Evolutionary conservation across 2,888 invertebrate species (phyloP), one percentile per base, ranked within the genome.

Genomic region (Polietes domitor): DNA sequence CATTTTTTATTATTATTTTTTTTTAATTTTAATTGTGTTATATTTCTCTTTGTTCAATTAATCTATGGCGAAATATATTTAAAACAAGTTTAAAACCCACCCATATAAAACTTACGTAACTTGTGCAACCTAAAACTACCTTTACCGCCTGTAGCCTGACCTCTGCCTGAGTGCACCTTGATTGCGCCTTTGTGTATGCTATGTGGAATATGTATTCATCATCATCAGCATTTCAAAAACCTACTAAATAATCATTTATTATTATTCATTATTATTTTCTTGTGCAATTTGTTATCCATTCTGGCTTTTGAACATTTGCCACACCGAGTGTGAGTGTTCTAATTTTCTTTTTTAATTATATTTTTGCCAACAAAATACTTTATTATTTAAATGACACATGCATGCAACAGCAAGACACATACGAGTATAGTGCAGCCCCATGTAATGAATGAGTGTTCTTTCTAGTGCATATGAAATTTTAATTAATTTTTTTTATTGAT

Each of bases 341-440:
- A 76, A 76, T 76, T 76, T 74, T 43, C 58, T 47, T 77, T 75
- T 84, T 76, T 79, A 81, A 84, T 81, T 84, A 84, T 76, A 75
- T 65, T 61, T 53, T 37, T 75, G 70, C 79, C 43, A 73, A 84
- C 80, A 75, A 78, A 75, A 50, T 78, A 84, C 84, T 84, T 84
- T 84, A 84, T 79, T 84, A 84, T 81, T 82, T 77, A 71, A 85
- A 82, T 82, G 82, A 85, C 85, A 85, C 41, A 6, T 82, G 82
- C 85, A 82, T 85, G 85, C 82, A 77, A 82, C 72, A 61, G 43
- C 73, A 53, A 41, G 82, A 28, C 75, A 75, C 6, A 10, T 68
- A 12, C n/a, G n/a, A n/a, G n/a, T n/a, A 37, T 32, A 4, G 32
- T 83, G 68, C 74, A 84, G 28, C 47, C 71, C 10, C 71, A 78